Evolutionary conservation across 2,797 vertebrate species (phyloP).

Genomic region (Artibeus jamaicensis): DNA sequence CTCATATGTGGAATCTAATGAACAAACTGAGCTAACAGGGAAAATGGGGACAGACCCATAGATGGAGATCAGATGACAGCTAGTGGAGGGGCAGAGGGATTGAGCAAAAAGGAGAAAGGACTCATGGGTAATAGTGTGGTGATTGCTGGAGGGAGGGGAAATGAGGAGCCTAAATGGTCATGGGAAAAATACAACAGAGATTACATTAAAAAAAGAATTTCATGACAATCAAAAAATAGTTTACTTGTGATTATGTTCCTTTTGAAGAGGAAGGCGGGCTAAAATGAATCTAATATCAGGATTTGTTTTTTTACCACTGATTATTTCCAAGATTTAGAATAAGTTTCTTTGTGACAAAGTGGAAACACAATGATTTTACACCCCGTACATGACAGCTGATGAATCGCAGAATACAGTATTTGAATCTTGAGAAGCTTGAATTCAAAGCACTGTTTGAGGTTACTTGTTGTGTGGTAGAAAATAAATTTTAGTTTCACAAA

Average conservation of each 20-base stretch:
- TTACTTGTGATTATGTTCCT: conserved; percentile 27
- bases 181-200: too few species aligned
- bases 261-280: conserved; percentile 28
- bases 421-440: not conserved
- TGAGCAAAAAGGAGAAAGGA: too few species aligned
- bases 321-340: not conserved
- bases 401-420: not conserved
- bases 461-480: conserved; percentile 17
- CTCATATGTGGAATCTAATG: too few species aligned
- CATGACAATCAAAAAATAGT: not conserved
- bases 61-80: too few species aligned
- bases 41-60: too few species aligned
- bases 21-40: too few species aligned
- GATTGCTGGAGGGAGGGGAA: too few species aligned
- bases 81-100: too few species aligned
- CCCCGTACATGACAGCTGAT: not conserved
- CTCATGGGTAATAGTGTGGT: too few species aligned
- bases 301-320: not conserved
- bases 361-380: not conserved
- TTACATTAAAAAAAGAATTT: too few species aligned
- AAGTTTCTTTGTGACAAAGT: conserved; percentile 6
- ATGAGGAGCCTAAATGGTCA: too few species aligned
- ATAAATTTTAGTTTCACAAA: conserved; percentile 24
- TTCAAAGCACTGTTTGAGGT: not conserved
- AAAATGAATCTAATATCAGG: not conserved